Base-by-base conservation (phyloP, 2,113 vertebrate species). In the Dasyprocta punctata region DNA sequence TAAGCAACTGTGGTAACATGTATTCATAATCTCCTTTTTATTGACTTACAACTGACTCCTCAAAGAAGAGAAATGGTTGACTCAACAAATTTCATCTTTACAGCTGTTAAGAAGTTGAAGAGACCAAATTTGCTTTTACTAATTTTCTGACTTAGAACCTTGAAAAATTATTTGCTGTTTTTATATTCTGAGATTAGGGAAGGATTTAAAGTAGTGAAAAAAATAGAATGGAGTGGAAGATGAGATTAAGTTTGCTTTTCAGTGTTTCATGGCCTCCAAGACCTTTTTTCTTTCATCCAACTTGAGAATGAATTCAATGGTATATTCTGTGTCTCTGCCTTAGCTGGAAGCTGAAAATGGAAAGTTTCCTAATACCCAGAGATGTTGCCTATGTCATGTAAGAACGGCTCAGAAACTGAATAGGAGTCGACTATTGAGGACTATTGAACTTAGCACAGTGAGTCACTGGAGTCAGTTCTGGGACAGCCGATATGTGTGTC, bases 161-260 rank as follows among this genome's bases (percentile, higher is more conserved):
- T 90, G 77, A 67, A 86, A 89, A 77, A 8, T 86, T 80, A 75
- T 81, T 75, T 83, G 44, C 82, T 88, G 24, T 61, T 94, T 92
- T 73, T 63, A 8, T 30, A 67, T 33, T 88, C 63, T 82, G 75
- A 90, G 28, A 86, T 86, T 93, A 28, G 60, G 30, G 41, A 60
- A 92, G 24, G 28, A 86, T 95, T 96, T 89, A 86, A 94, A 89
- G 38, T 75, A 86, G 67, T 41, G 36, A 85, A 96, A 85, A 94
- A 95, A 96, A 73, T 75, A 67, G 80, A 87, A 92, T 73, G 30
- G 14, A 33, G 5, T 85, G 33, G 81, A 94, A 93, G 44, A 41
- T 83, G 85, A 92, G 60, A 82, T 94, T 75, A 26, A 36, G 14
- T 95, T 94, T 88, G 67, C 47, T 69, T 60, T 90, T 94, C 54